Base-by-base conservation (phyloP, 2,888 invertebrate species). In the Ceraclea dissimilis region DNA sequence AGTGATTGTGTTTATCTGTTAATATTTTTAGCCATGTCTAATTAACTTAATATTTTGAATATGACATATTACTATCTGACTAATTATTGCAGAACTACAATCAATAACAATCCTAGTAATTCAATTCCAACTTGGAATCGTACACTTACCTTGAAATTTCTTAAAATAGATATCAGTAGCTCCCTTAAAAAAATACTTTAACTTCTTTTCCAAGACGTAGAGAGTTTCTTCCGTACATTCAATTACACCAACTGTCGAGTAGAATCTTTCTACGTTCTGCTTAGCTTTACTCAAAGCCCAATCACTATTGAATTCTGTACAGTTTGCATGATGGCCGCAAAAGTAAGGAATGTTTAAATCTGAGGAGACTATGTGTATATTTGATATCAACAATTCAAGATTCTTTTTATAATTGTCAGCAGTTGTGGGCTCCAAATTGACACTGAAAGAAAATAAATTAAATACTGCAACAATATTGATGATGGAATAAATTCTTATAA, bases 111-210 rank as follows among this genome's bases (percentile, higher is more conserved):
- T n/a, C n/a, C n/a, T n/a, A n/a, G n/a, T n/a, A n/a, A n/a, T n/a
- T n/a, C n/a, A n/a, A n/a, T n/a, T n/a, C n/a, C n/a, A n/a, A n/a
- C n/a, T n/a, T n/a, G n/a, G n/a, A n/a, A n/a, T n/a, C n/a, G n/a
- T n/a, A n/a, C n/a, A 46, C 19, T 75, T 69, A 82, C 81, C 72
- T 62, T 79, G 66, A 47, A 78, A 66, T 55, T 74, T 69, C 61
- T 72, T 70, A 54, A 71, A 67, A 63, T 80, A 82, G 18, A 79
- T 63, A 52, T 72, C 66, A 50, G 67, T 68, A 6, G 76, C 78
- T n/a, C 80, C 81, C 61, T 68, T 71, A 64, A 83, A 83, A 66
- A 80, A 83, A 61, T 75, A 74, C 2, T 82, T 80, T 54, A 82
- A 68, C 64, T 68, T 69, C 19, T 69, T 67, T 66, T 82, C 79